These are phyloP conservation scores for Drosophila setifemur DNA, from an alignment of 1,140 invertebrate species.

Conservation along the genomic window DNA sequence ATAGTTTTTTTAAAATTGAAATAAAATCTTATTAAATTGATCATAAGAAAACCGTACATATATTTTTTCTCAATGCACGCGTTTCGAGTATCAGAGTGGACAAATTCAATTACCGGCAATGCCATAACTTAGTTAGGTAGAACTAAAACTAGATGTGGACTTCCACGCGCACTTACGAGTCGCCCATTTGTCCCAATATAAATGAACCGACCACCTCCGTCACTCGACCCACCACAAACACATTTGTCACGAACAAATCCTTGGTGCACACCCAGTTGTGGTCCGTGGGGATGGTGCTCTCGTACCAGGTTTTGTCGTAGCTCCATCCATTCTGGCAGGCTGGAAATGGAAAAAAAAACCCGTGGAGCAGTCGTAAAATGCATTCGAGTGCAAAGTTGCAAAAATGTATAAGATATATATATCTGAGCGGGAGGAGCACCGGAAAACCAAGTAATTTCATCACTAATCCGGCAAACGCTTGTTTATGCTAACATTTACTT, in stretches of 20 bases:
- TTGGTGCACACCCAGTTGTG: constrained; percentile 85
- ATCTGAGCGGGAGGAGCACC: neutral
- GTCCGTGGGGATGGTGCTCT: constrained; percentile 82
- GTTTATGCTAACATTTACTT: constrained; percentile 17
- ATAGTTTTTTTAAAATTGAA: too few species aligned
- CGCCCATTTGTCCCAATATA: constrained; percentile 84
- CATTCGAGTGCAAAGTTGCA: constrained; percentile 77
- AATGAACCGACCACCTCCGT: constrained; percentile 84
- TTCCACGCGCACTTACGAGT: constrained; percentile 82
- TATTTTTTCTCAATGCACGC: too few species aligned
- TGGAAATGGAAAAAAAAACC: constrained; percentile 27
- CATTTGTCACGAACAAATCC: constrained; percentile 83
- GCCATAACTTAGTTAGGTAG: constrained; percentile 55
- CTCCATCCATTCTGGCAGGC: constrained; percentile 84
- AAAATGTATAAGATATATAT: constrained; percentile 56
- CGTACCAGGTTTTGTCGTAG: constrained; percentile 84
- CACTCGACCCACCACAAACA: constrained; percentile 83
- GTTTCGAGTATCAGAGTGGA: constrained; percentile 5
- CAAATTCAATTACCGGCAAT: constrained; percentile 67
- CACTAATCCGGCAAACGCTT: constrained; percentile 31
- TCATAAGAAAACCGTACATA: too few species aligned
- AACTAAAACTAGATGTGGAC: neutral
- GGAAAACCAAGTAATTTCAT: constrained; percentile 34
- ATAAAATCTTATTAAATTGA: too few species aligned
- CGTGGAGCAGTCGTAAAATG: constrained; percentile 52